Base-by-base conservation (phyloP, 2,797 vertebrate species). In the Scolopax bukidnonensis region DNA sequence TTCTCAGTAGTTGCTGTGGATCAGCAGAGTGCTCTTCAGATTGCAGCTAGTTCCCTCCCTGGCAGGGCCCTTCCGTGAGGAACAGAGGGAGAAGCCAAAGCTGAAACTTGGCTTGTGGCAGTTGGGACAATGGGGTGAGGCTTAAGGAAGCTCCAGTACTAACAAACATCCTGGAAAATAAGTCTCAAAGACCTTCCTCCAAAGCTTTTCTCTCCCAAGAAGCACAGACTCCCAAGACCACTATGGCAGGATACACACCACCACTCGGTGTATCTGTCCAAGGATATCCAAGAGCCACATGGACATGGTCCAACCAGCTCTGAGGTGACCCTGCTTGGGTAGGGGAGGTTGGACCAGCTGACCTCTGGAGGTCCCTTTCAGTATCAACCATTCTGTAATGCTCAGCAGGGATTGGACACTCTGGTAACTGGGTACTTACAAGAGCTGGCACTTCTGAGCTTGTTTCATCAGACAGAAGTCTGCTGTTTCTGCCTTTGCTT, bases 401-500 rank as follows among this genome's bases (percentile, higher is more conserved):
- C 40, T 73, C 79, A 87, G 64, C 43, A 51, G 57, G 20, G 50
- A 79, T 47, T 28, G 40, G 81, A n/a, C 48, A 43, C 57, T 38
- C 57, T 41, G 38, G 15, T 12, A 38, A 10, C 10, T 59, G 48
- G 30, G 8, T 96, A 98, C 98, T 98, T 93, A 98, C 98, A 98
- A 94, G 33, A 98, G 95, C 69, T 75, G 97, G 8, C n/a, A 89
- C 74, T 98, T 98, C 95, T 98, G 98, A 25, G 94, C 77, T 8
- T 97, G 89, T 3, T 94, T 98, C 98, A 98, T 98, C 56, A 95
- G 96, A 89, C 77, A 98, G 94, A 98, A 98, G 75, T 98, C 96
- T 13, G 94, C 43, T 13, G 96, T 96, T 45, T 96, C 92, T 54
- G 95, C 95, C 90, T 97, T 97, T 38, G 93, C 92, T 94, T 91